Evolutionary conservation across 2,797 vertebrate genomes (phyloP).

Genomic region (Phalloptychus januarius): DNA sequence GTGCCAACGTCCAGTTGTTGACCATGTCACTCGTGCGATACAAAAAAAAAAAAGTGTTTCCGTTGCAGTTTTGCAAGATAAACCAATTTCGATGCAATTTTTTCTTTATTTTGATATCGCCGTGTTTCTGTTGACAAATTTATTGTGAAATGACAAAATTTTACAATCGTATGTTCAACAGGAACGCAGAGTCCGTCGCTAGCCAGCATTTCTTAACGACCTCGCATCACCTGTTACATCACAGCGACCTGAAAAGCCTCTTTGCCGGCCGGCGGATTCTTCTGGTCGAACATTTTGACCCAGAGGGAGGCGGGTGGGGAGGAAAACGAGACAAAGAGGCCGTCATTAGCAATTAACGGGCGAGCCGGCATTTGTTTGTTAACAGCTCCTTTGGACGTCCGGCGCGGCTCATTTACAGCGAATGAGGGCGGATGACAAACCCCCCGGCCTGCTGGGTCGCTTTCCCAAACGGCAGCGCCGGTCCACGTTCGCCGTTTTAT

Average conservation of each 20-base stretch:
- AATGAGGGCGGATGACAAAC: constrained; percentile 65
- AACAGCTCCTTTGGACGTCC: constrained; percentile 78
- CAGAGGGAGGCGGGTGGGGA: constrained; percentile 44
- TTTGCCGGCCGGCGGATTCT: constrained; percentile 52
- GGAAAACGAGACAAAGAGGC: constrained; percentile 68
- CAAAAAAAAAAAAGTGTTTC: no score
- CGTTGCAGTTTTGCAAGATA: no score
- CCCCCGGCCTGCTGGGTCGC: constrained; percentile 48
- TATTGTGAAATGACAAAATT: no score
- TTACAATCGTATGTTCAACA: no score
- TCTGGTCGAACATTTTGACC: constrained; percentile 63
- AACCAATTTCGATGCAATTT: no score
- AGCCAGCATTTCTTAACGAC: constrained; percentile 46
- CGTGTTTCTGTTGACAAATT: no score
- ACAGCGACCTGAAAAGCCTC: constrained; percentile 48
- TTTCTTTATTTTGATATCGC: no score
- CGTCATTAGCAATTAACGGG: constrained; percentile 82
- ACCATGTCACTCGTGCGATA: no score
- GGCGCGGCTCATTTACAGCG: constrained; percentile 77
- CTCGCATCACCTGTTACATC: constrained; percentile 31
- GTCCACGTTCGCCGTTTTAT: constrained; percentile 14
- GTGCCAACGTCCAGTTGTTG: no score
- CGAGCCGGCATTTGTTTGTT: constrained; percentile 81
- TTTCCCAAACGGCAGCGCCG: constrained; percentile 41
- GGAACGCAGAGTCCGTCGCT: background rate